phyloP scores from a whole-genome alignment of 2,888 invertebrate genomes.

The Conops quadrifasciatus region DNA sequence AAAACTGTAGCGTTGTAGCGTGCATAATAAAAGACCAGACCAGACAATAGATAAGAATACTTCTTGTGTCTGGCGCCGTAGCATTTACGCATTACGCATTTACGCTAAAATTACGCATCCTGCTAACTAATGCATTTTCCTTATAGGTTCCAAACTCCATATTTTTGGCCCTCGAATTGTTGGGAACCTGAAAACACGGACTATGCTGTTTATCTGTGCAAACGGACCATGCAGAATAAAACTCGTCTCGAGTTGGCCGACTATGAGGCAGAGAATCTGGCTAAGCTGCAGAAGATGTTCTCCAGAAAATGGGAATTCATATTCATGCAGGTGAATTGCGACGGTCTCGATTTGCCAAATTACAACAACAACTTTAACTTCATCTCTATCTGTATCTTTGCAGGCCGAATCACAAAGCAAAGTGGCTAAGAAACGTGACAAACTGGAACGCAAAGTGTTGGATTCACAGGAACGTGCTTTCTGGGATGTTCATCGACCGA shows the following conservation, averaged over 20 bases:
- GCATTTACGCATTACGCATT: too few relatives aligned
- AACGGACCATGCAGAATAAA: slow-evolving; percentile 99
- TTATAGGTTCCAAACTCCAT: slow-evolving; percentile 90
- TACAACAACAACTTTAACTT: background rate
- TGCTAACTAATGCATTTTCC: background rate
- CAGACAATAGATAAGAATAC: too few relatives aligned
- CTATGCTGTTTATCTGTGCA: slow-evolving; percentile 98
- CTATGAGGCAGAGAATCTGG: slow-evolving; percentile 98
- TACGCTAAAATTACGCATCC: too few relatives aligned
- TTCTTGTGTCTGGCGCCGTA: too few relatives aligned
- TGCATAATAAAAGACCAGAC: too few relatives aligned
- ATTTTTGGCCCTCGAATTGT: slow-evolving; percentile 99
- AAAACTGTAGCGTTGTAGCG: too few relatives aligned
- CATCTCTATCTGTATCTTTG: background rate
- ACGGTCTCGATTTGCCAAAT: background rate
- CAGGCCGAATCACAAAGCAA: slow-evolving; percentile 73
- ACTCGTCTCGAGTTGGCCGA: slow-evolving; percentile 96
- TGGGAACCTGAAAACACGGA: slow-evolving; percentile 99
- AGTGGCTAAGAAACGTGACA: slow-evolving; percentile 98
- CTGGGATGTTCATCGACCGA: slow-evolving; percentile 99
- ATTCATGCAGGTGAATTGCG: slow-evolving; percentile 86
- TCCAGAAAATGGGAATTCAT: slow-evolving; percentile 99
- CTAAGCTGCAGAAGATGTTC: slow-evolving; percentile 98
- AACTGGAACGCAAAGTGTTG: slow-evolving; percentile 95
- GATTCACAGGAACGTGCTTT: slow-evolving; percentile 99